Percentiles rank a stretch among this genome's conserved stretches.
Conservation (phyloP, 2,113 vertebrate species). For the Chrysochloris asiatica region DNA sequence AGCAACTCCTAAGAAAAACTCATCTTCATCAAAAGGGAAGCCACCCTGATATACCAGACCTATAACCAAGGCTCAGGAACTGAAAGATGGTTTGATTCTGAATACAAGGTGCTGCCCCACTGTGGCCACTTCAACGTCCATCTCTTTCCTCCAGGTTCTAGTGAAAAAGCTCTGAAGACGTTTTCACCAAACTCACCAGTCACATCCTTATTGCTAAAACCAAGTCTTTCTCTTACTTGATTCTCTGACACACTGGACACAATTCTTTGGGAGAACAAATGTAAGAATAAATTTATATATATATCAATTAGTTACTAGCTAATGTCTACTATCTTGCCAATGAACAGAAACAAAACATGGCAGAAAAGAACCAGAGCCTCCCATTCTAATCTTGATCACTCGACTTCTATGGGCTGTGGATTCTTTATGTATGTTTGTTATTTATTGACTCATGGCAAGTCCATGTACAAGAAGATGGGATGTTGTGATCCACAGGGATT, state of each 20-base stretch:
- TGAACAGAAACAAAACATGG: not conserved
- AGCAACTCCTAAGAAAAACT: not conserved
- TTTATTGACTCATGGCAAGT: not conserved
- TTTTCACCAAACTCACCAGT: not conserved
- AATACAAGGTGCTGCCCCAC: not conserved
- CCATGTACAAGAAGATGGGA: not conserved
- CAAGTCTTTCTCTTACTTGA: not conserved
- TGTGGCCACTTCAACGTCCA: not conserved
- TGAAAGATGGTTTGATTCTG: not conserved
- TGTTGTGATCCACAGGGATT: not conserved
- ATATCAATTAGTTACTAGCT: not conserved
- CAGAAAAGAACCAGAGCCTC: not conserved
- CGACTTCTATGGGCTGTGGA: not conserved
- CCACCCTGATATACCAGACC: constrained; percentile 15
- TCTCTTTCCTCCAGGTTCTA: not conserved
- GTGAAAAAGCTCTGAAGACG: not conserved
- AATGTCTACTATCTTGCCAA: not conserved
- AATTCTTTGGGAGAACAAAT: not conserved
- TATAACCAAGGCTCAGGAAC: not conserved
- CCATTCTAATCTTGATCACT: not conserved
- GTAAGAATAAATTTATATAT: not conserved
- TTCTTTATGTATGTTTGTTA: not conserved
- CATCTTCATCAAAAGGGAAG: constrained; percentile 54
- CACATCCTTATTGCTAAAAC: not conserved
- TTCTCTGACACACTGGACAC: not conserved